These are phyloP conservation scores for Macaria liturata DNA, from an alignment of 2,888 invertebrate species.

Conservation along the genomic window DNA sequence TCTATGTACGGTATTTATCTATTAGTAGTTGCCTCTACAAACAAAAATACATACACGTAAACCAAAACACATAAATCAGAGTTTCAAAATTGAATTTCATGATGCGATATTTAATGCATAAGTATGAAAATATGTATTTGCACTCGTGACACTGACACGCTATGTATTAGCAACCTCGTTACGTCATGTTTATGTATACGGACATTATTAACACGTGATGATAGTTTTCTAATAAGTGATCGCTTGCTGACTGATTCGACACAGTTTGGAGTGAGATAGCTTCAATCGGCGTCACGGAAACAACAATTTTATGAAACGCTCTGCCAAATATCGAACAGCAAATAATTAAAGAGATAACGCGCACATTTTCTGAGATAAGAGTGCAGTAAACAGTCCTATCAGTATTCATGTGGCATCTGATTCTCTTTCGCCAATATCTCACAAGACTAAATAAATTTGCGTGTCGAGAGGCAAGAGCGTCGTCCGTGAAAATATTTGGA, in stretches of 20 bases:
- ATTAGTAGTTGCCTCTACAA: too few relatives aligned
- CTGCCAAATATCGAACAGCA: constrained; percentile 37
- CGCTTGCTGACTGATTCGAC: constrained; percentile 49
- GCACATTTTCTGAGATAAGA: constrained; percentile 26
- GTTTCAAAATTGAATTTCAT: too few relatives aligned
- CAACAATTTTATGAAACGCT: constrained; percentile 20
- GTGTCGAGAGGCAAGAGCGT: constrained; percentile 58
- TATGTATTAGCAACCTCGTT: constrained; percentile 29
- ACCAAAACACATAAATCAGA: too few relatives aligned
- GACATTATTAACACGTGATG: constrained; percentile 18
- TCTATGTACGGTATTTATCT: too few relatives aligned
- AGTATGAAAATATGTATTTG: too few relatives aligned
- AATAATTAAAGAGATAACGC: constrained; percentile 40
- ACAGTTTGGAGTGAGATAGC: too few relatives aligned
- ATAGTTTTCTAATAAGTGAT: constrained; percentile 39
- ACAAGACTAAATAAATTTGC: constrained; percentile 43
- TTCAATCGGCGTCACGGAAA: too few relatives aligned
- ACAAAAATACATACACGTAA: too few relatives aligned
- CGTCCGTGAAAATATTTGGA: constrained; percentile 76
- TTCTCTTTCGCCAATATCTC: constrained; percentile 12
- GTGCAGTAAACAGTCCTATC: constrained; percentile 25
- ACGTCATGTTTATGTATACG: constrained; percentile 38
- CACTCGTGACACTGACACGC: too few relatives aligned
- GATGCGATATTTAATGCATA: too few relatives aligned
- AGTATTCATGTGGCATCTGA: constrained; percentile 8